Percentiles rank a stretch among this genome's conserved stretches.
Evolutionary conservation across 2,797 vertebrate genomes (phyloP).

Genomic region (Bovichtus diacanthus): DNA sequence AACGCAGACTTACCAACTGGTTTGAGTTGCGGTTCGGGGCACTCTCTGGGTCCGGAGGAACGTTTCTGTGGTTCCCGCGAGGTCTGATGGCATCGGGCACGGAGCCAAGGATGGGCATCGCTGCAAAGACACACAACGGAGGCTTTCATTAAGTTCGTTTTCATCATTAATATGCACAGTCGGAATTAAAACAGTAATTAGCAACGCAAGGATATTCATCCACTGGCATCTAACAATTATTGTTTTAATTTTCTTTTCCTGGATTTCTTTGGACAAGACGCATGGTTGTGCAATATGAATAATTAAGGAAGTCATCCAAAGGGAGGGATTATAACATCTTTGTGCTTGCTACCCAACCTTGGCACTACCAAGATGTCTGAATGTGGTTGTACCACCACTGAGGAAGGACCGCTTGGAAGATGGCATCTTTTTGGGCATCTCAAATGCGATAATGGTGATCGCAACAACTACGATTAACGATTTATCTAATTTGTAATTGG

Average conservation of each 20-base stretch:
- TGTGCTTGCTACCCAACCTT: constrained; percentile 84
- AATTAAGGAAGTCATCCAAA: constrained; percentile 93
- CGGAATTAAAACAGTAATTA: constrained; percentile 85
- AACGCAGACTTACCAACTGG: constrained; percentile 78
- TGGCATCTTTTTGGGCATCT: constrained; percentile 94
- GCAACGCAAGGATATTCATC: constrained; percentile 76
- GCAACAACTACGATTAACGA: constrained; percentile 76
- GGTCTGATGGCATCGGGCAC: constrained; percentile 91
- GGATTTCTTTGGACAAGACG: constrained; percentile 84
- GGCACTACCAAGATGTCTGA: constrained; percentile 84
- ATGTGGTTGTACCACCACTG: constrained; percentile 75
- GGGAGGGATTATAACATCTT: constrained; percentile 89
- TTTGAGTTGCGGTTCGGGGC: constrained; percentile 77
- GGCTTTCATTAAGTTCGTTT: constrained; percentile 85
- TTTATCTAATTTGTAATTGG: constrained; percentile 78
- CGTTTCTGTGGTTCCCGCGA: constrained; percentile 86
- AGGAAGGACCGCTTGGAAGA: constrained; percentile 89
- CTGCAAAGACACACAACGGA: constrained; percentile 85
- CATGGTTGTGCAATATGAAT: constrained; percentile 90
- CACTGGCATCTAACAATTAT: constrained; percentile 66
- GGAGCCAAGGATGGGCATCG: constrained; percentile 89
- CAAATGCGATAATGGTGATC: constrained; percentile 67
- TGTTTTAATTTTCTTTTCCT: constrained; percentile 70
- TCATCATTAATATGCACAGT: constrained; percentile 72
- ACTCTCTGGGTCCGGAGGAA: constrained; percentile 86